Conservation (phyloP, 2,113 vertebrate species). For the Elephas maximus region DNA sequence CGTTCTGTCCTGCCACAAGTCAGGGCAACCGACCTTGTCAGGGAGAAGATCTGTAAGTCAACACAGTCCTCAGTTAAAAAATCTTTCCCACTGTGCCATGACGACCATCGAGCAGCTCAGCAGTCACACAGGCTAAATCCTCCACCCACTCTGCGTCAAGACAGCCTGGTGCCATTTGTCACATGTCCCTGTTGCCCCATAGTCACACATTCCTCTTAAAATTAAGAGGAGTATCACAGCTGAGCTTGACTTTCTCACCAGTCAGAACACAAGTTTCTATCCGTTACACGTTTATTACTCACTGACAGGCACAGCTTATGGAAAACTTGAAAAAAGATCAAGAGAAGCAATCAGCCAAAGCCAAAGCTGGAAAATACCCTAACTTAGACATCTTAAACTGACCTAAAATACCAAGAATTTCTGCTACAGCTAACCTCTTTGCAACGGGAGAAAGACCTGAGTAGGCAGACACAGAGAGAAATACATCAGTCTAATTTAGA, state of each 20-base stretch:
- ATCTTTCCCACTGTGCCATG: neutral
- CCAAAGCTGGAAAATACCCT: slow-evolving; percentile 17
- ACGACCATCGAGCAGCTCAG: neutral
- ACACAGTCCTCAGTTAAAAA: neutral
- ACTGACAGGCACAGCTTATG: neutral
- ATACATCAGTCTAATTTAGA: neutral
- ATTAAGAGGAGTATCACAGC: neutral
- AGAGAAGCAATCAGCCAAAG: slow-evolving; percentile 35
- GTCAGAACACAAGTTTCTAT: neutral
- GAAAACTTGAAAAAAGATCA: slow-evolving; percentile 28
- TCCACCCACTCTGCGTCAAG: neutral
- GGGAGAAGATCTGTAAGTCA: slow-evolving; percentile 21
- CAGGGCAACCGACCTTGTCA: neutral
- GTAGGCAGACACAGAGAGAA: neutral
- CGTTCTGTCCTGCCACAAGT: neutral
- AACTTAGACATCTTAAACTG: neutral
- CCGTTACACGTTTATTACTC: slow-evolving; percentile 32
- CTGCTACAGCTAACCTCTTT: neutral
- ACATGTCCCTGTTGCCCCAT: neutral
- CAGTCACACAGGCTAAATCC: neutral
- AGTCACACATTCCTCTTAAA: slow-evolving; percentile 56
- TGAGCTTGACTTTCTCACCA: neutral
- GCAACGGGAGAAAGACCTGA: neutral
- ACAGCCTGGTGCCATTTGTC: neutral
- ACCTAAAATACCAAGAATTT: slow-evolving; percentile 27